Conservation (phyloP, 2,113 vertebrate species). For the Gadus macrocephalus region DNA sequence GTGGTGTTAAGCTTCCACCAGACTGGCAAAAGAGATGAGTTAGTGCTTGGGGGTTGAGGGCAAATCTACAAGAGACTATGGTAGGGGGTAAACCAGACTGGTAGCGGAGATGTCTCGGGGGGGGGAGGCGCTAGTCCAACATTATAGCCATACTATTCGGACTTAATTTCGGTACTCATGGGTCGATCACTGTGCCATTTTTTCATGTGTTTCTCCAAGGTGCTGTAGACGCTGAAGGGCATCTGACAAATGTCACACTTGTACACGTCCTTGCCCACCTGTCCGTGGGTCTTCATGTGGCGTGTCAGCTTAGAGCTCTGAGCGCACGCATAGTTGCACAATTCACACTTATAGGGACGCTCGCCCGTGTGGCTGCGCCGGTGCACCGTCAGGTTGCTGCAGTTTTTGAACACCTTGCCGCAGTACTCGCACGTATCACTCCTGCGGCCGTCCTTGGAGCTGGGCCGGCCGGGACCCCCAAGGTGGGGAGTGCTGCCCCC, state of each 20-base stretch:
- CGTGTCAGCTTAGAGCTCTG: slow-evolving; percentile 99
- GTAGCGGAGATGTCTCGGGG: slow-evolving; percentile 55
- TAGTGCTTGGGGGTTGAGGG: slow-evolving; percentile 68
- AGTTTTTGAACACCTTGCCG: slow-evolving; percentile 99
- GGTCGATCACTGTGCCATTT: slow-evolving; percentile 99
- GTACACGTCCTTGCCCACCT: slow-evolving; percentile 99
- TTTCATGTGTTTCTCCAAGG: slow-evolving; percentile 99
- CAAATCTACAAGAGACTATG: slow-evolving; percentile 82
- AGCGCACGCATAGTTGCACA: slow-evolving; percentile 99
- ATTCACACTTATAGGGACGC: slow-evolving; percentile 99
- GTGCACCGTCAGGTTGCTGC: slow-evolving; percentile 99
- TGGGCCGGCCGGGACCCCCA: slow-evolving; percentile 90
- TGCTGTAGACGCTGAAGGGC: slow-evolving; percentile 99
- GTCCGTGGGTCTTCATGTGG: slow-evolving; percentile 99
- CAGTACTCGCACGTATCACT: slow-evolving; percentile 99
- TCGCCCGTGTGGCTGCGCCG: slow-evolving; percentile 99
- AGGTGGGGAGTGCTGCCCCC: slow-evolving; percentile 98
- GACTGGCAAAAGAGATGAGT: slow-evolving; percentile 84
- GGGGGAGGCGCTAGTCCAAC: slow-evolving; percentile 50
- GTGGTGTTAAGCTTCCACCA: slow-evolving; percentile 90
- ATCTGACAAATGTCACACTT: slow-evolving; percentile 99
- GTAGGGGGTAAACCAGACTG: slow-evolving; percentile 61
- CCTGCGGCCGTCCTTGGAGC: slow-evolving; percentile 96
- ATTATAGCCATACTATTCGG: slow-evolving; percentile 89
- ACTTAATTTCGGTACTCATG: slow-evolving; percentile 99